Conservation (phyloP, 2,888 invertebrate species). For the Petrophora chlorosata region DNA sequence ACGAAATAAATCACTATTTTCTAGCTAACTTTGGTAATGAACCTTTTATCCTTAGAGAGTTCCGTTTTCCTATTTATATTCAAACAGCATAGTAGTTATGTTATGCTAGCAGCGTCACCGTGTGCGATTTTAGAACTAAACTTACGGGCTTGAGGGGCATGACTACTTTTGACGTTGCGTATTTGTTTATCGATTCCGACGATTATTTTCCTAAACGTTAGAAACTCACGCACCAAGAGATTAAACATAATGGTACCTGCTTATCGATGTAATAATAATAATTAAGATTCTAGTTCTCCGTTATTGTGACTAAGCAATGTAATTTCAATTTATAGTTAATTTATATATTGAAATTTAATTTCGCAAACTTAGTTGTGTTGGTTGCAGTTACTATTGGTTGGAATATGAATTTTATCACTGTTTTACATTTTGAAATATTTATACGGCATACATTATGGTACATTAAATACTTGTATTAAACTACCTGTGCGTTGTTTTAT, state of each 20-base stretch:
- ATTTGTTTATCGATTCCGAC: neutral
- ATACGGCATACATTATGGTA: constrained; percentile 83
- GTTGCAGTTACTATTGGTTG: constrained; percentile 76
- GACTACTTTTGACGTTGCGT: neutral
- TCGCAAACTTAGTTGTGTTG: constrained; percentile 69
- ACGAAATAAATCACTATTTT: constrained; percentile 26
- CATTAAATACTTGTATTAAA: constrained; percentile 82
- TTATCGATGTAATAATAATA: constrained; percentile 60
- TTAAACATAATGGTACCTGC: constrained; percentile 71
- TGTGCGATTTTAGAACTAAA: neutral
- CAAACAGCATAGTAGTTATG: neutral
- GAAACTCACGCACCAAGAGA: constrained; percentile 50
- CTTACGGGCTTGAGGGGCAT: neutral
- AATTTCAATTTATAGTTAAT: constrained; percentile 41
- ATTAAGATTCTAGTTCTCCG: constrained; percentile 40
- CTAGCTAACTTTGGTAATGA: constrained; percentile 18
- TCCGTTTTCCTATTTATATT: neutral
- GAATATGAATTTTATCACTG: constrained; percentile 84
- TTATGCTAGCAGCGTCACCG: too few species aligned
- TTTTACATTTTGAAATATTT: constrained; percentile 85
- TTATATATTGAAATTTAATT: constrained; percentile 70
- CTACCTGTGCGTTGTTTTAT: constrained; percentile 61
- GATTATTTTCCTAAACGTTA: constrained; percentile 1
- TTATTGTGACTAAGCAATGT: constrained; percentile 51
- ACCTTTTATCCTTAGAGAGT: constrained; percentile 2